phyloP scores from a whole-genome alignment of 2,797 vertebrate species.

The Tangara arthus region DNA sequence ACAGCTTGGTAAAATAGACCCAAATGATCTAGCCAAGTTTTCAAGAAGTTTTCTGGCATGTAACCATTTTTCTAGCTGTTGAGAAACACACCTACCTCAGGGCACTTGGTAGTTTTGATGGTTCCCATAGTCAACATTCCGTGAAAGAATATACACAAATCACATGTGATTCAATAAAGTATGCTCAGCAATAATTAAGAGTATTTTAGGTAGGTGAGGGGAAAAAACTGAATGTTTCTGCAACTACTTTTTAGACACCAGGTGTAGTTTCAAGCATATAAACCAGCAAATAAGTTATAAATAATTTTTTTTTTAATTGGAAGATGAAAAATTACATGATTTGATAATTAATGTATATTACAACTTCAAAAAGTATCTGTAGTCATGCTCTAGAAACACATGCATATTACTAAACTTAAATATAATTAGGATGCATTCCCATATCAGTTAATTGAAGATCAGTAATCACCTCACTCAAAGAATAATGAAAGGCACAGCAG shows the following conservation, averaged over 20 bases:
- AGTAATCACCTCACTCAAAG: neutral
- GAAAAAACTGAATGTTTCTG: neutral
- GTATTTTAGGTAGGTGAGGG: neutral
- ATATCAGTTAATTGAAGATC: neutral
- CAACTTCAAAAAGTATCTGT: neutral
- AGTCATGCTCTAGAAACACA: neutral
- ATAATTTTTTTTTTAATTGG: neutral
- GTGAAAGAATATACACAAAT: neutral
- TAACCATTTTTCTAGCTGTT: slow-evolving; percentile 10
- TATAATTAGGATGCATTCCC: neutral
- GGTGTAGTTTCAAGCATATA: neutral
- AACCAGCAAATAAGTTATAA: neutral
- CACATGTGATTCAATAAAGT: neutral
- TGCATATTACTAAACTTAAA: neutral
- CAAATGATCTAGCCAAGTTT: slow-evolving; percentile 19
- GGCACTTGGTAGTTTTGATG: neutral
- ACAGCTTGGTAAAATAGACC: neutral
- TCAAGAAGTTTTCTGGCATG: neutral
- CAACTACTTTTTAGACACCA: neutral
- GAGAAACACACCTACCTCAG: slow-evolving; percentile 25
- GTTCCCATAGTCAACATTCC: neutral
- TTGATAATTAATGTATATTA: neutral
- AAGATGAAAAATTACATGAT: neutral
- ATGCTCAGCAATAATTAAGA: neutral
- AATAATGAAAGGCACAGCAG: neutral